phyloP scores from a whole-genome alignment of 2,888 invertebrate species.

The Melinaea marsaeus region DNA sequence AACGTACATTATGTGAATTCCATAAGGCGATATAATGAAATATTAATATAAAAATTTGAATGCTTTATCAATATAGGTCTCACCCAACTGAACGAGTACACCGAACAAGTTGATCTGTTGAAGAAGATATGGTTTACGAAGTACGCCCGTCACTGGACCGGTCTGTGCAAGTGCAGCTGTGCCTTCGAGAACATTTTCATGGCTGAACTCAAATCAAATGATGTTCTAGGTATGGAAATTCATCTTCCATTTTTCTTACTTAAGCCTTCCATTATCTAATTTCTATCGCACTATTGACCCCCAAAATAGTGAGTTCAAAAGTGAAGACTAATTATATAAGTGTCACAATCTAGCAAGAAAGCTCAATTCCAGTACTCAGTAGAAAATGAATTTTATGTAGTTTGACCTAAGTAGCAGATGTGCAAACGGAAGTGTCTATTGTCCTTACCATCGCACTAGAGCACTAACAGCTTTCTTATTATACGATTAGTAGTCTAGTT shows the following conservation, averaged over 20 bases:
- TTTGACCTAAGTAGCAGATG: no score
- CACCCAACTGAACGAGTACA: conserved; percentile 81
- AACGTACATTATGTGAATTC: no score
- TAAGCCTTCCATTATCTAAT: neutral
- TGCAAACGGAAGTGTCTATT: no score
- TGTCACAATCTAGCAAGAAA: no score
- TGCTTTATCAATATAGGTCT: conserved; percentile 51
- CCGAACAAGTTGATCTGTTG: conserved; percentile 77
- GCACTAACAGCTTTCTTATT: no score
- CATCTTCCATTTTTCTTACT: neutral
- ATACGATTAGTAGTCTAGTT: no score
- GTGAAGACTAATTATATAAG: no score
- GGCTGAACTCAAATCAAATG: conserved; percentile 88
- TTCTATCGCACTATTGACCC: no score
- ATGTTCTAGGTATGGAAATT: conserved; percentile 77
- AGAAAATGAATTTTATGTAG: no score
- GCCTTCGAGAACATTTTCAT: conserved; percentile 97
- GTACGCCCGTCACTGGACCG: conserved; percentile 88
- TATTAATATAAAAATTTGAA: neutral
- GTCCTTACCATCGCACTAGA: no score
- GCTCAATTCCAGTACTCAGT: no score
- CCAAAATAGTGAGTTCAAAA: no score
- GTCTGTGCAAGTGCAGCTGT: conserved; percentile 88
- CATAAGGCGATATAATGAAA: neutral
- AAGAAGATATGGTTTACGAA: conserved; percentile 89